Percentiles rank a stretch among this genome's conserved stretches.
These are phyloP conservation scores for Notospermus geniculatus DNA, from an alignment of 1,140 invertebrate species.

Conservation along the genomic window DNA sequence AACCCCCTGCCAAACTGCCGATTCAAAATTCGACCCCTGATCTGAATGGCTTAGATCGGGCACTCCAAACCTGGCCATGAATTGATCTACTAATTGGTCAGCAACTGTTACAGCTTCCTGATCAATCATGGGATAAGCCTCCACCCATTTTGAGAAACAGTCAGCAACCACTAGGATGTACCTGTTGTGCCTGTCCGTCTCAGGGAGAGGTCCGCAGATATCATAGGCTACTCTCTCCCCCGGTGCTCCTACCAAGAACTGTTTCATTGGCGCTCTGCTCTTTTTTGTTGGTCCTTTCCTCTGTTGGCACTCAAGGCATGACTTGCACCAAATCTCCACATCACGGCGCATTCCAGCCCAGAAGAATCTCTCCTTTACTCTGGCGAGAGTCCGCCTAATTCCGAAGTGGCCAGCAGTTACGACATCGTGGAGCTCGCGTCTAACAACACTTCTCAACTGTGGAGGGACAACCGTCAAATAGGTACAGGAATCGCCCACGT, in stretches of 20 bases:
- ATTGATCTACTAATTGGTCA: slow-evolving; percentile 28
- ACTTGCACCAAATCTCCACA: slow-evolving; percentile 12
- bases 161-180: slow-evolving; percentile 36
- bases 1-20: slow-evolving; percentile 19
- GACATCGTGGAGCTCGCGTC: slow-evolving; percentile 1
- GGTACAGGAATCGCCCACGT: slow-evolving; percentile 5
- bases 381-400: neutral
- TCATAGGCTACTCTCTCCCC: slow-evolving; percentile 37
- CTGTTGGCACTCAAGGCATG: slow-evolving; percentile 11
- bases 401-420: slow-evolving; percentile 8
- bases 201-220: slow-evolving; percentile 36
- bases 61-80: slow-evolving; percentile 28
- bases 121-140: slow-evolving; percentile 29
- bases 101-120: slow-evolving; percentile 31
- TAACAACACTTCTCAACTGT: slow-evolving; percentile 6
- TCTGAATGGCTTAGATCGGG: slow-evolving; percentile 12
- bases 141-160: slow-evolving; percentile 41
- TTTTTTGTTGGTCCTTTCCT: slow-evolving; percentile 2
- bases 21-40: slow-evolving; percentile 20
- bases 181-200: slow-evolving; percentile 31
- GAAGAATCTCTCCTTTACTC: slow-evolving; percentile 16
- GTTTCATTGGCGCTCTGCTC: slow-evolving; percentile 14
- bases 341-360: slow-evolving; percentile 14
- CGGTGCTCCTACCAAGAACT: slow-evolving; percentile 20
- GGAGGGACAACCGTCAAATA: slow-evolving; percentile 14